Conservation (phyloP, 1,140 invertebrate genomes). For the Sitobion miscanthi region DNA sequence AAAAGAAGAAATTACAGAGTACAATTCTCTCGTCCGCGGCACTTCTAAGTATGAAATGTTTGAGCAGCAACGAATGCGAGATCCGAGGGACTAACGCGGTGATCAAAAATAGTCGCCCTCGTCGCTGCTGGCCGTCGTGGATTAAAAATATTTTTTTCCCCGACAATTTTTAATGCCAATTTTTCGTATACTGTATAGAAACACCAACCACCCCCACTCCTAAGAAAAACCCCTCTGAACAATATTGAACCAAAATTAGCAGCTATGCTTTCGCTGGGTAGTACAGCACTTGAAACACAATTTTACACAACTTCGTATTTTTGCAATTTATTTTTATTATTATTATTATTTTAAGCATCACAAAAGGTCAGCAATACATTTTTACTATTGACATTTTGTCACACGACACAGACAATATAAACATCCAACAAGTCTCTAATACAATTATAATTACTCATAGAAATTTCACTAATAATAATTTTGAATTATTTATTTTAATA, state of each 20-base stretch:
- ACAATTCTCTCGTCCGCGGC: slow-evolving; percentile 40
- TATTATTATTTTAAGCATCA: not conserved
- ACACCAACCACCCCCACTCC: slow-evolving; percentile 25
- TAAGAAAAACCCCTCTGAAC: slow-evolving; percentile 9
- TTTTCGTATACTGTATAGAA: slow-evolving; percentile 42
- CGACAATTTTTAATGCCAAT: slow-evolving; percentile 55
- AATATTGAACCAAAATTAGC: slow-evolving; percentile 45
- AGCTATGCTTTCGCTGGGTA: not conserved
- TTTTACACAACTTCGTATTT: not conserved
- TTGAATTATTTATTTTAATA: not conserved
- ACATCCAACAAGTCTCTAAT: not conserved
- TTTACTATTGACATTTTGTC: not conserved
- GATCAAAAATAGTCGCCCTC: slow-evolving; percentile 57
- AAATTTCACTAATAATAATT: not conserved
- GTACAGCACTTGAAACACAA: not conserved
- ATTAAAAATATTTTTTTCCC: slow-evolving; percentile 56
- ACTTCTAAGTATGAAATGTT: slow-evolving; percentile 53
- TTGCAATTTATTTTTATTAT: slow-evolving; percentile 11
- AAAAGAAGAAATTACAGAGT: slow-evolving; percentile 34
- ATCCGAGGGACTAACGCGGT: slow-evolving; percentile 55
- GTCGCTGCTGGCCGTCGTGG: slow-evolving; percentile 50
- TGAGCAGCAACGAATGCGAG: slow-evolving; percentile 48
- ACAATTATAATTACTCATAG: not conserved
- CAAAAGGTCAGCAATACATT: not conserved
- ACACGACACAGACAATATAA: not conserved